Conservation (phyloP, 2,113 vertebrate genomes). For the Ancistrus triradiatus region DNA sequence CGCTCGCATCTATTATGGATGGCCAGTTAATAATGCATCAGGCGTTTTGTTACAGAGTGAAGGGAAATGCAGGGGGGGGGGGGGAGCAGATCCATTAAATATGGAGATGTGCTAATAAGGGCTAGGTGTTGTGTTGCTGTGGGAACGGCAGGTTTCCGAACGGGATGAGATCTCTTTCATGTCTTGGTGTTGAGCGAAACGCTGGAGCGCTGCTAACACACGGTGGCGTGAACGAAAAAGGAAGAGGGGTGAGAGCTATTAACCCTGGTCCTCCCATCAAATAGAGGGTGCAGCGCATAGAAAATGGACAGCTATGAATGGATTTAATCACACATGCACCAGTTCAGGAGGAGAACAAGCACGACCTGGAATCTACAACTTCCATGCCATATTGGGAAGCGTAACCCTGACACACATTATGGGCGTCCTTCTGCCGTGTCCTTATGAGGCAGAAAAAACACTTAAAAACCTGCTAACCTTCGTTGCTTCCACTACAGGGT, state of each 20-base stretch:
- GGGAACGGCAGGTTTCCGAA: conserved; percentile 14
- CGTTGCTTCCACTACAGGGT: too few relatives aligned
- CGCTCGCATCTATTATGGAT: conserved; percentile 34
- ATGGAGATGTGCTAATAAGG: conserved; percentile 38
- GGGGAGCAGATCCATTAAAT: conserved; percentile 24
- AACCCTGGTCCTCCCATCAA: conserved; percentile 12
- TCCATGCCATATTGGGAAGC: too few relatives aligned
- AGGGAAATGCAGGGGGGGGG: conserved; percentile 7
- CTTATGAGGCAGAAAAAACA: too few relatives aligned
- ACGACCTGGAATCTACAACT: too few relatives aligned
- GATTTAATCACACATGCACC: conserved; percentile 21
- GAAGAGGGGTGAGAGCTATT: background rate
- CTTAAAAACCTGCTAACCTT: too few relatives aligned
- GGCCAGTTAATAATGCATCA: conserved; percentile 39
- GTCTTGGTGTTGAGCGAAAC: conserved; percentile 2
- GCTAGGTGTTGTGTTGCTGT: conserved; percentile 27
- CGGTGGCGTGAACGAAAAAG: conserved; percentile 17
- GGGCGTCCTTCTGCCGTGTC: too few relatives aligned
- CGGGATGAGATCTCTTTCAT: conserved; percentile 25
- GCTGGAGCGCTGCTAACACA: conserved; percentile 20
- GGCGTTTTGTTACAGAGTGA: conserved; percentile 40
- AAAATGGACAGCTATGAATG: background rate
- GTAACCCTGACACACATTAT: too few relatives aligned
- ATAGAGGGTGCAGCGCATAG: background rate
- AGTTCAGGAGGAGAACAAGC: background rate